A percentile compares a stretch with the other conserved stretches of the same genome.
phyloP scores from a whole-genome alignment of 2,888 invertebrate species.

The Bugula neritina region DNA sequence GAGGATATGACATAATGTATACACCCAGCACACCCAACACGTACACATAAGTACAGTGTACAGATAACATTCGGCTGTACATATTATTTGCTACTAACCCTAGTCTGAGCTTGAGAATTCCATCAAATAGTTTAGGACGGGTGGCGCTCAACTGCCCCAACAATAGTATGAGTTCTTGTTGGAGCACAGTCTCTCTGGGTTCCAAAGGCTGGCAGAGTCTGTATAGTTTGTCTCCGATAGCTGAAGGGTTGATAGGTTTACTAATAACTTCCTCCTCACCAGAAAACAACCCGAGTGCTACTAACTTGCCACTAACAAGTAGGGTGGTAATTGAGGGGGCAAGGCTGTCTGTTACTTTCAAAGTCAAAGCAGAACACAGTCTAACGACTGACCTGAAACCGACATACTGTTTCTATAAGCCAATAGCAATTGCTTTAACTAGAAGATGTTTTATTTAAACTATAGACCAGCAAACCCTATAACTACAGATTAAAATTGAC shows the following conservation, averaged over 20 bases:
- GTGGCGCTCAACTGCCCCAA: slow-evolving; percentile 88
- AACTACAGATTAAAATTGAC: too few species aligned
- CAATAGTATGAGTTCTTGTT: slow-evolving; percentile 87
- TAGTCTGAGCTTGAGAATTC: slow-evolving; percentile 75
- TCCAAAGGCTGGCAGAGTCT: slow-evolving; percentile 63
- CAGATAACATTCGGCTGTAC: too few species aligned
- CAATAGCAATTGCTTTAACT: too few species aligned
- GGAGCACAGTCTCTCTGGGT: slow-evolving; percentile 82
- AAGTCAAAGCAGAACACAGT: slow-evolving; percentile 84
- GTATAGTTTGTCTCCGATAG: slow-evolving; percentile 88
- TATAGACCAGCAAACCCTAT: too few species aligned
- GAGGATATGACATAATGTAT: too few species aligned
- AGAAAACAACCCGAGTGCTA: slow-evolving; percentile 89
- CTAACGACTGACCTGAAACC: slow-evolving; percentile 70
- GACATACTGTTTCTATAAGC: too few species aligned
- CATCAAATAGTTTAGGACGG: slow-evolving; percentile 86
- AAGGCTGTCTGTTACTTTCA: slow-evolving; percentile 92
- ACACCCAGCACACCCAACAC: too few species aligned
- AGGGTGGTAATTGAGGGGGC: slow-evolving; percentile 97
- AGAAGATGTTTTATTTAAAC: too few species aligned
- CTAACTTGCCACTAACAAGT: slow-evolving; percentile 93
- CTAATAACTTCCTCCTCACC: slow-evolving; percentile 85
- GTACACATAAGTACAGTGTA: too few species aligned
- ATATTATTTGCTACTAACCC: too few species aligned
- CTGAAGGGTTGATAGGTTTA: slow-evolving; percentile 92